Evolutionary conservation across 37 sponge, comb jelly and placozoan species (phyloP), one percentile per base, ranked within the genome.

Genomic region (Hormiphora californensis): DNA sequence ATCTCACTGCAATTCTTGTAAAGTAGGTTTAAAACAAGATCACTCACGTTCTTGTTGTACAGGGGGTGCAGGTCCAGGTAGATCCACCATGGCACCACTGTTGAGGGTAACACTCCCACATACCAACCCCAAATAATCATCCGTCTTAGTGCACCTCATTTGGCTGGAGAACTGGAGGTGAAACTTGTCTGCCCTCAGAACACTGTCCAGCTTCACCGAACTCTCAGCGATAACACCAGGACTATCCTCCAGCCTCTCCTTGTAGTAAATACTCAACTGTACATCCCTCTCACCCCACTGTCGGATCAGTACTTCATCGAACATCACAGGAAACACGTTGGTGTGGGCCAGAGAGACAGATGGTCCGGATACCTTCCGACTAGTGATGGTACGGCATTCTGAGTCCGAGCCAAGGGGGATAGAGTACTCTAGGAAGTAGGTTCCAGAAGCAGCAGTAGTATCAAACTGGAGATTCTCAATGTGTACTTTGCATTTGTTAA

Each of bases 271-370:
- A 4, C 43, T 73, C 30, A 73, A 41, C 11, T 28, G 19, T 21
- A 36, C 35, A 8, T 22, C 43, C 23, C 35, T 73, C 44, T 43
- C 25, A 43, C 43, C 46, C 81, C 81, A 73, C 46, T 73, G 81
- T 25, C 43, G 40, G 9, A 73, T 73, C 27, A 41, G 1, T n/a
- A 73, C 81, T 28, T 73, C 81, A 19, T 73, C 81, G 25, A 73
- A 73, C 32, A 73, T 15, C 21, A 73, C 25, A 43, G 81, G 81
- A 41, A 73, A 73, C 44, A 73, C 81, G 23, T 73, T 73, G 43
- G 27, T 73, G 44, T 73, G 81, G 25, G 19, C 81, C 17, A 73
- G 43, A 9, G 25, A 8, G 44, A 73, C 81, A 15, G 81, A 40
- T 73, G 12, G 40, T n/a, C 43, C 35, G 27, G 9, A 39, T 11